phyloP scores from a whole-genome alignment of 2,113 vertebrate species.

The Pollimyrus isidori region DNA sequence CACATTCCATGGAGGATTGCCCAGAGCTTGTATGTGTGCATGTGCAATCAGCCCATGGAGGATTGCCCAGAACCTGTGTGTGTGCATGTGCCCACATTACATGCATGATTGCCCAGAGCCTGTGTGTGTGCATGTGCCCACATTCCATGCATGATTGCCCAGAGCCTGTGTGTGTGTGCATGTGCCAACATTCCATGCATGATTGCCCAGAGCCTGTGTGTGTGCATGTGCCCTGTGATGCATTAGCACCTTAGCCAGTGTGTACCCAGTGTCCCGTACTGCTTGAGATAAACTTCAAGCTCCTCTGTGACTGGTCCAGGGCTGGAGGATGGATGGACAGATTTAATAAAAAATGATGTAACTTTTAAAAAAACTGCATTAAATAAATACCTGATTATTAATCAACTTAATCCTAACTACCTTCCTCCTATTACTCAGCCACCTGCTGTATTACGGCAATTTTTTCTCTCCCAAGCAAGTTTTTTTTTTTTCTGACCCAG shows the following conservation, averaged over 20 bases:
- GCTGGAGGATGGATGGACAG: neutral
- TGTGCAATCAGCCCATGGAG: neutral
- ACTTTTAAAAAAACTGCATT: neutral
- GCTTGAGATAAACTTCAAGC: neutral
- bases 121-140: neutral
- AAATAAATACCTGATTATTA: neutral
- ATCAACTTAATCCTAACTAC: neutral
- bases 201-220: neutral
- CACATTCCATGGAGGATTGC: too few relatives aligned
- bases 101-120: neutral
- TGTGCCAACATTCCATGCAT: neutral
- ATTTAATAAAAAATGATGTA: neutral
- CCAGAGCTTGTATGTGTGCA: too few relatives aligned
- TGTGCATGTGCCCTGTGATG: neutral
- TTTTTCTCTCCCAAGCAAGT: neutral
- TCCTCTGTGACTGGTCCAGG: neutral
- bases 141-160: too few relatives aligned
- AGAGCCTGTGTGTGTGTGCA: neutral
- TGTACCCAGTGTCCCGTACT: neutral
- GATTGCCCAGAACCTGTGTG: neutral
- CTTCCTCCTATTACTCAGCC: neutral
- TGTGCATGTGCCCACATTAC: neutral
- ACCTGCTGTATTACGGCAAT: neutral
- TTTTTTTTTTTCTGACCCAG: neutral
- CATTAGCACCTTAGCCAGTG: neutral